phyloP scores from a whole-genome alignment of 2,113 vertebrate species.

The Hiodon alosoides region DNA sequence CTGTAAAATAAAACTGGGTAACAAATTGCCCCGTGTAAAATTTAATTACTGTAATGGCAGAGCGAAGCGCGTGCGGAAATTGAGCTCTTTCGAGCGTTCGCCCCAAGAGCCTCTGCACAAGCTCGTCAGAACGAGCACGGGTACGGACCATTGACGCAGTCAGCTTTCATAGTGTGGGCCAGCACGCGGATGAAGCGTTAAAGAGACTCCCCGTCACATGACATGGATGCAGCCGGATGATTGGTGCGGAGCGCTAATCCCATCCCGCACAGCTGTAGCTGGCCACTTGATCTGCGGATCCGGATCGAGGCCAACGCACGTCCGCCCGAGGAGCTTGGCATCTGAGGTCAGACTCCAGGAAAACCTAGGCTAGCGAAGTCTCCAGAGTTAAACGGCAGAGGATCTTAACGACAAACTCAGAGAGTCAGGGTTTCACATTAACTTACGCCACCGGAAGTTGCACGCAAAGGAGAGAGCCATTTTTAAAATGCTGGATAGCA shows the following conservation, averaged over 20 bases:
- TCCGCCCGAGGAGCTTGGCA: no score
- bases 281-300: not conserved
- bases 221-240: not conserved
- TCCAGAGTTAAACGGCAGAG: no score
- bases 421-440: no score
- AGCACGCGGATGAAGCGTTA: not conserved
- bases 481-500: no score
- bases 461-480: no score
- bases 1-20: conserved; percentile 33
- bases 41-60: conserved; percentile 35
- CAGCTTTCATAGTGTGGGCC: not conserved
- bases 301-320: not conserved
- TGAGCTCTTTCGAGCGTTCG: conserved; percentile 9
- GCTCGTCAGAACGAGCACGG: no score
- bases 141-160: no score
- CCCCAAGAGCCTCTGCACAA: no score
- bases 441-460: no score
- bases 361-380: no score
- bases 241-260: not conserved
- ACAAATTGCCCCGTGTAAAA: conserved; percentile 28
- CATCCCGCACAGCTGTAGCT: not conserved
- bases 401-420: no score
- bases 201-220: not conserved
- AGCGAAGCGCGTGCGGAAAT: not conserved
- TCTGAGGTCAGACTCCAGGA: no score